These are phyloP conservation scores for Drosophila elegans DNA, from an alignment of 1,140 invertebrate genomes.

Conservation along the genomic window DNA sequence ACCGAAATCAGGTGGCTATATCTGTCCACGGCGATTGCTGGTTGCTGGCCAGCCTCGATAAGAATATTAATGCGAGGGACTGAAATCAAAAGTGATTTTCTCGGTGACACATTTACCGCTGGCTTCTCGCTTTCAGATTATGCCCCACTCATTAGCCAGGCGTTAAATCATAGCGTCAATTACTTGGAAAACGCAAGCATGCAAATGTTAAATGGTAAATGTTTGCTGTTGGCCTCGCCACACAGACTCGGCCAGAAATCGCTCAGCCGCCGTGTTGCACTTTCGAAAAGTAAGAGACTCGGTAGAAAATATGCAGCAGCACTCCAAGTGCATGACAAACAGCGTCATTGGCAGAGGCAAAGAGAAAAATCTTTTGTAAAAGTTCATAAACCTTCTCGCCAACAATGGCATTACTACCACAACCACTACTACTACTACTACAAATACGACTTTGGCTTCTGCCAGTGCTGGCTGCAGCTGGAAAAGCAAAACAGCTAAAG, in stretches of 20 bases:
- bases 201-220: conserved; percentile 39
- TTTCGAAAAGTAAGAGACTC: conserved; percentile 58
- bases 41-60: conserved; percentile 30
- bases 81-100: conserved; percentile 67
- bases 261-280: conserved; percentile 68
- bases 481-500: neutral
- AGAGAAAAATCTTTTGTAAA: conserved; percentile 75
- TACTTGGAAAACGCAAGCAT: conserved; percentile 61
- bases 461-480: conserved; percentile 9
- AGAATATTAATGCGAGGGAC: conserved; percentile 62
- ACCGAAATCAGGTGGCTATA: conserved; percentile 32
- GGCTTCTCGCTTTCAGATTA: conserved; percentile 13
- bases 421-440: too few species aligned
- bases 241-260: conserved; percentile 27
- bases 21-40: conserved; percentile 5
- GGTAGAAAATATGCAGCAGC: conserved; percentile 30
- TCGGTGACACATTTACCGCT: conserved; percentile 14
- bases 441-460: conserved; percentile 34
- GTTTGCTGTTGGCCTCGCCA: conserved; percentile 20
- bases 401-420: conserved; percentile 60
- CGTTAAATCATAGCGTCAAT: conserved; percentile 62
- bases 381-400: conserved; percentile 80
- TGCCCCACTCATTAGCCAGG: conserved; percentile 24
- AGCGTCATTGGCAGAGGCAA: conserved; percentile 8
- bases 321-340: conserved; percentile 56